Evolutionary conservation across 2,888 invertebrate genomes (phyloP), one percentile per base, ranked within the genome.

Genomic region (Aricia artaxerxes): DNA sequence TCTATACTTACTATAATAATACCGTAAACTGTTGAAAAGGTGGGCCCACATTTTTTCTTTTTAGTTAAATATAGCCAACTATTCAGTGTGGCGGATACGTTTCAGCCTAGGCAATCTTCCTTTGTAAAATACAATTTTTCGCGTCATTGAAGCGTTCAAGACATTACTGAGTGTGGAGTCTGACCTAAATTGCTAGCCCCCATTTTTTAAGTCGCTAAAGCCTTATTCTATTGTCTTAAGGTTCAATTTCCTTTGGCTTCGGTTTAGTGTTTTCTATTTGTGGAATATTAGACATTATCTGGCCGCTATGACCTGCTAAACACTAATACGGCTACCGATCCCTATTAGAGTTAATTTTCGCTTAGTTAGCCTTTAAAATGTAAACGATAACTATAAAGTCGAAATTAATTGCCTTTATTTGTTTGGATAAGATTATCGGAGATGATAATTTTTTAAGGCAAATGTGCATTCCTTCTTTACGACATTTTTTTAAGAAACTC

Each of bases 41-140:
- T 61, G 11, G 1, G 5, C 4, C 1, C 24, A 31, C 9, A 31
- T 31, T 11, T 11, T 31, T 31, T 9, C 11, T 64, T 11, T 24
- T 3, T 11, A 35, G 69, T 69, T 35, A 69, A 35, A 69, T 69
- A 35, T 69, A 69, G 35, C 4, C 11, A 64, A 35, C 64, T 69
- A 69, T 38, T 69, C 35, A 69, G 78, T 82, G 77, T 76, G 78
- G 79, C 77, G 81, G 79, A 81, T 80, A 82, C 83, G 87, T 85
- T 87, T 87, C 85, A 86, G 84, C 81, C 84, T 85, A 84, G 84
- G 84, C 83, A 86, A 85, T 86, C 80, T 81, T 82, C 88, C 89
- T 90, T 91, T 91, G 90, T 91, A 93, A 92, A 90, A 91, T 88
- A 87, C 90, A 92, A 91, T 92, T 93, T 90, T 90, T 91, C 92